Conservation (phyloP, 2,888 invertebrate genomes). For the Pecten maximus region DNA sequence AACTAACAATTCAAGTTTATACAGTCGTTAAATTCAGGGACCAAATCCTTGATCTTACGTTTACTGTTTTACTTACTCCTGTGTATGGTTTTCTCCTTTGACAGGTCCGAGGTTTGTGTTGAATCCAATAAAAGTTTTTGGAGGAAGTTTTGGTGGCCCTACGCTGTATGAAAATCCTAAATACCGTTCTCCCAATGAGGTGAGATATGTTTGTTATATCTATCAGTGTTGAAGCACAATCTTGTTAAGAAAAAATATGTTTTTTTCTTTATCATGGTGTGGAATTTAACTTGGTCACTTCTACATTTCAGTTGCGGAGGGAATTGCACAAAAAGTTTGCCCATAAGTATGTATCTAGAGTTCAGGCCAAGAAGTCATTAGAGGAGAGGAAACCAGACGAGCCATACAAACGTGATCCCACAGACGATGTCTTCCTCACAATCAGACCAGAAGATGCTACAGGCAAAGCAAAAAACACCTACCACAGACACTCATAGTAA, state of each 20-base stretch:
- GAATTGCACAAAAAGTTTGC: constrained; percentile 87
- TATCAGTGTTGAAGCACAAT: too few species aligned
- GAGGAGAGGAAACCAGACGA: constrained; percentile 88
- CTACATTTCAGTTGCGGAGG: constrained; percentile 86
- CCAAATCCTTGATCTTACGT: not conserved
- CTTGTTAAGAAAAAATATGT: constrained; percentile 9
- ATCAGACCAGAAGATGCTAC: constrained; percentile 66
- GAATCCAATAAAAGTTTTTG: constrained; percentile 94
- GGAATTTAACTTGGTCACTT: not conserved
- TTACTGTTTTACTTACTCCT: not conserved
- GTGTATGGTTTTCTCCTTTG: constrained; percentile 42
- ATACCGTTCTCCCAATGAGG: constrained; percentile 94
- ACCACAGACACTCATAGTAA: constrained; percentile 47
- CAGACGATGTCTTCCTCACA: constrained; percentile 82
- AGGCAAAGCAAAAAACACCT: constrained; percentile 54
- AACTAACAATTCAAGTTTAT: too few species aligned
- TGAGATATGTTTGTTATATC: constrained; percentile 80
- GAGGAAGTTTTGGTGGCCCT: constrained; percentile 95
- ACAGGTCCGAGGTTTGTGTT: constrained; percentile 86
- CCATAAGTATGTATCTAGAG: constrained; percentile 90
- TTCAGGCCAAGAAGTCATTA: constrained; percentile 90
- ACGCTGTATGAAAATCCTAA: constrained; percentile 96
- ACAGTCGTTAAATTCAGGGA: too few species aligned
- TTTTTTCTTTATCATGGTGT: not conserved
- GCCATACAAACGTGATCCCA: constrained; percentile 86